A percentile compares a stretch with the other conserved stretches of the same genome.
These are phyloP conservation scores for Caerostris darwini DNA, from an alignment of 1,140 invertebrate genomes.

Conservation along the genomic window DNA sequence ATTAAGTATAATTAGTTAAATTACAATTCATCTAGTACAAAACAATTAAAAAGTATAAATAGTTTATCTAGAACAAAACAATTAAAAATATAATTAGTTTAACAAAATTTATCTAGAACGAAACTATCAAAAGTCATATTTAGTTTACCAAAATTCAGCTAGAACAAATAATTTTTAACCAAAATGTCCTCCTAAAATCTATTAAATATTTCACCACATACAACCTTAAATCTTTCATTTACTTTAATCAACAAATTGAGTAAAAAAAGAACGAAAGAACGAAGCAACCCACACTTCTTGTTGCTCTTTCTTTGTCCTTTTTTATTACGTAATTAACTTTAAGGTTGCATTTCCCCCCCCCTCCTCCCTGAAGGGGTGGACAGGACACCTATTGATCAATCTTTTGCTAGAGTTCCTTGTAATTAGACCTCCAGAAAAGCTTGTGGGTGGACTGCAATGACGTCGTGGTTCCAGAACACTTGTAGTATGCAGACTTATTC, in stretches of 20 bases:
- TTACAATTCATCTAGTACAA: too few relatives aligned
- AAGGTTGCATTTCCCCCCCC: neutral
- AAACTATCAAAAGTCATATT: too few relatives aligned
- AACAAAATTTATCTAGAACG: too few relatives aligned
- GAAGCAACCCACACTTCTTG: neutral
- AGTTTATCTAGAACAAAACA: too few relatives aligned
- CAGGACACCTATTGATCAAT: conserved; percentile 57
- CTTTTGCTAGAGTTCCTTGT: conserved; percentile 24
- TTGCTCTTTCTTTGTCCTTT: neutral
- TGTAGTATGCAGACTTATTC: too few relatives aligned
- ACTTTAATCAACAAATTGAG: conserved; percentile 51
- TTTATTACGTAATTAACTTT: conserved; percentile 67
- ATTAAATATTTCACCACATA: neutral
- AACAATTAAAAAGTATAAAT: too few relatives aligned
- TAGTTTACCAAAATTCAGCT: too few relatives aligned
- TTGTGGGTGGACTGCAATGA: neutral
- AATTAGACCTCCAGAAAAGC: conserved; percentile 48
- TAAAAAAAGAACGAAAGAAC: neutral
- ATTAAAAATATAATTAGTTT: too few relatives aligned
- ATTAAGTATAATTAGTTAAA: too few relatives aligned
- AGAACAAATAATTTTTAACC: neutral
- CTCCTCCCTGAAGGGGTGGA: neutral
- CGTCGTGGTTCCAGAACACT: too few relatives aligned
- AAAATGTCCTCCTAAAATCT: neutral
- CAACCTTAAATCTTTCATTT: neutral